A percentile compares a stretch with the other conserved stretches of the same genome.
These are phyloP conservation scores for Trachymyrmex septentrionalis DNA, from an alignment of 1,140 invertebrate species.

Conservation along the genomic window DNA sequence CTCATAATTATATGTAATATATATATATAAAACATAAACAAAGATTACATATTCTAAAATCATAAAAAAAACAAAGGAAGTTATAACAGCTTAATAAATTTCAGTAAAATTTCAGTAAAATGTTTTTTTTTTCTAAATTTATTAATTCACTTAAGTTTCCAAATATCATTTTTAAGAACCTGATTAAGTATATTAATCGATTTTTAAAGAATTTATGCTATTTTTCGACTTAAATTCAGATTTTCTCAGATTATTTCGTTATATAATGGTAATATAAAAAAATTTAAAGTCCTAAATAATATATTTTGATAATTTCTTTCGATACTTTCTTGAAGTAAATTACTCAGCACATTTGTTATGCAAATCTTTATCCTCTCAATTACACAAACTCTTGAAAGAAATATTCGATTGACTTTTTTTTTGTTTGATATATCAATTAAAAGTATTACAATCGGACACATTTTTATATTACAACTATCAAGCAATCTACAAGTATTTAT, in stretches of 20 bases:
- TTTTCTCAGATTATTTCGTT: not conserved
- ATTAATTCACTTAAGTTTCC: not conserved
- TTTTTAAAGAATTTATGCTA: not conserved
- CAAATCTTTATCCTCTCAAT: not conserved
- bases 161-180: not conserved
- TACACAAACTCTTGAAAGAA: not conserved
- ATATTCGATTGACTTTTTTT: not conserved
- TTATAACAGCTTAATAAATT: not conserved
- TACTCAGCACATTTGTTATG: not conserved
- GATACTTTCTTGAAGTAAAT: not conserved
- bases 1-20: too few species aligned
- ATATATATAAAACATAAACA: too few species aligned
- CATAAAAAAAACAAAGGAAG: not conserved
- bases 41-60: not conserved
- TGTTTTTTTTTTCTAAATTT: not conserved
- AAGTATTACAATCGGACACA: too few species aligned
- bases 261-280: not conserved
- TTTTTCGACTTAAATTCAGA: not conserved
- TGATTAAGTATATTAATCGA: not conserved
- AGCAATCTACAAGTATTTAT: too few species aligned
- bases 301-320: not conserved
- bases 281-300: conserved; percentile 7
- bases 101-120: not conserved
- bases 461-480: conserved; percentile 7
- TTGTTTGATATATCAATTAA: not conserved